Base-by-base conservation (phyloP, 1,140 invertebrate genomes). In the Sarcophaga bullata region DNA sequence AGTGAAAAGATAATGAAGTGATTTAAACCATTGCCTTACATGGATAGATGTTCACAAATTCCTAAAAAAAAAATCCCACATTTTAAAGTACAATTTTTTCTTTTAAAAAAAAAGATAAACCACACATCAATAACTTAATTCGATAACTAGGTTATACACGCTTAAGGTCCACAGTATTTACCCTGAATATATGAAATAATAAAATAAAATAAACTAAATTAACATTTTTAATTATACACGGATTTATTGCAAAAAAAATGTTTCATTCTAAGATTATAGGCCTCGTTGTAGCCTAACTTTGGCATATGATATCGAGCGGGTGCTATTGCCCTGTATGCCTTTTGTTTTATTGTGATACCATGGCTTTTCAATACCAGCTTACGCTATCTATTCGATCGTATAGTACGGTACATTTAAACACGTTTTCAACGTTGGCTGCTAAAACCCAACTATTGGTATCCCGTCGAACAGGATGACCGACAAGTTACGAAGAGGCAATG, bases 401-500 rank as follows among this genome's bases (percentile, higher is more conserved):
- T 58, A 87, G 83, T 47, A 85, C 1, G 88, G 87, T 7, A 81
- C 81, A 13, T 84, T 88, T 25, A 82, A 81, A 82, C 80, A 52
- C 86, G 88, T 0, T 85, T 89, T 3, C 81, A 50, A n/a, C 84
- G 87, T 6, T 82, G n/a, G 84, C 25, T 87, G 86, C 62, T n/a
- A n/a, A 84, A 85, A 0, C 86, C 88, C n/a, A 89, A 84, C n/a
- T 87, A 90, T 73, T 90, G 88, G 88, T 90, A 88, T 85, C 88
- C 88, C 3, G 1, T 47, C 85, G 3, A 86, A 89, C 37, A 83
- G 58, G 87, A 85, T 15, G 82, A 89, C 58, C 85, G 88, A 6
- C 87, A 88, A 82, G 82, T 17, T 90, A 90, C 78, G 88, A 90
- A 84, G 84, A 87, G 49, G 15, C 81, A 2, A 82, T 89, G 80